Conservation (phyloP, 2,888 invertebrate genomes). For the Lycocerus yunnanus region DNA sequence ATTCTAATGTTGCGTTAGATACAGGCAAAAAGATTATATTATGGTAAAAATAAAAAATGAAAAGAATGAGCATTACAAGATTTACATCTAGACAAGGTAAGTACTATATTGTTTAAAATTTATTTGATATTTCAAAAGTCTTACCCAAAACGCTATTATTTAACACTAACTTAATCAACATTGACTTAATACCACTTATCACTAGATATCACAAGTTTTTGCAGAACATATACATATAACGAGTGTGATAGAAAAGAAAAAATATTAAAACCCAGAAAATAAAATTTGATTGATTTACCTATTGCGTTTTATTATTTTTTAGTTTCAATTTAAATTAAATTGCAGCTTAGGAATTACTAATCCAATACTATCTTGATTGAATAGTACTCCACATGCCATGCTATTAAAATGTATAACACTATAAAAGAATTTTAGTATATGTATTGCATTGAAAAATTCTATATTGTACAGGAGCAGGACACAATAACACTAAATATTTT, state of each 20-base stretch:
- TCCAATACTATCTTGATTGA: neutral
- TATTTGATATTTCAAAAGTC: neutral
- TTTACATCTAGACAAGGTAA: no score
- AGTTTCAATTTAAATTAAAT: neutral
- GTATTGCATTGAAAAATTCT: neutral
- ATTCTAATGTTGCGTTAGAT: no score
- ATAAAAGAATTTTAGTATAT: neutral
- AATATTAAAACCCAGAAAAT: neutral
- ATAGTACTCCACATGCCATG: neutral
- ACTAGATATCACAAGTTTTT: neutral
- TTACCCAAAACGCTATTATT: neutral
- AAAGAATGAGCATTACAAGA: no score
- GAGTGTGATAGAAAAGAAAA: neutral
- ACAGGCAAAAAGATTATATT: no score
- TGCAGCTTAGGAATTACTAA: neutral
- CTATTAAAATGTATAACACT: neutral
- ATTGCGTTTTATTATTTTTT: neutral
- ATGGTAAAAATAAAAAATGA: no score
- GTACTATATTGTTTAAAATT: neutral
- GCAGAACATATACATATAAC: neutral
- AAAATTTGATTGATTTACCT: neutral
- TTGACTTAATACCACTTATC: neutral
- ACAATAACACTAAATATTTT: neutral
- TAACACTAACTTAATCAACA: neutral
- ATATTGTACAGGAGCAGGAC: neutral